phyloP scores from a whole-genome alignment of 2,797 vertebrate species.

The Botia almorhae region DNA sequence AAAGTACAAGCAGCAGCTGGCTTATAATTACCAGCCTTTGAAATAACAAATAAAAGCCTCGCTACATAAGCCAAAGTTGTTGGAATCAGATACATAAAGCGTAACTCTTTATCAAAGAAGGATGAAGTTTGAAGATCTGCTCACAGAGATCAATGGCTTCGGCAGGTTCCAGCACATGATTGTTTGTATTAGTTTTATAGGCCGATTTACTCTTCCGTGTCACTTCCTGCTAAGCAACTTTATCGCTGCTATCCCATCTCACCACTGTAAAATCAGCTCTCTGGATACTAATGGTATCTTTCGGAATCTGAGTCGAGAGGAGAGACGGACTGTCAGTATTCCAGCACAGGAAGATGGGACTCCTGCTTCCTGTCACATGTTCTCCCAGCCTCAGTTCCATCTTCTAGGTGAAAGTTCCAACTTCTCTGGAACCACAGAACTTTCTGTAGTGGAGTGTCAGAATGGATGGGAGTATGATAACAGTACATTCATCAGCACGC shows the following conservation, averaged over 20 bases:
- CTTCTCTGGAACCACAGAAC: constrained; percentile 56
- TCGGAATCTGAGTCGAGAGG: constrained; percentile 77
- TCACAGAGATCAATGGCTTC: constrained; percentile 83
- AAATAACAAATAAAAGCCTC: background rate
- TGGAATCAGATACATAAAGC: background rate
- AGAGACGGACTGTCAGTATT: constrained; percentile 77
- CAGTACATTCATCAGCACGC: constrained; percentile 84
- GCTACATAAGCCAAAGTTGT: background rate
- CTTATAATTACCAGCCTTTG: constrained; percentile 5
- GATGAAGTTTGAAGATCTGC: constrained; percentile 89
- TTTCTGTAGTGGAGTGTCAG: constrained; percentile 71
- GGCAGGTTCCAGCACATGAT: constrained; percentile 85
- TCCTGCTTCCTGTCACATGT: constrained; percentile 85
- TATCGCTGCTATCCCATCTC: constrained; percentile 83
- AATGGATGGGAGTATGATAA: constrained; percentile 88
- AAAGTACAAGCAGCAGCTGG: constrained; percentile 35
- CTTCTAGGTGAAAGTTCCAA: constrained; percentile 64
- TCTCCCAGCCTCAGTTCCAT: constrained; percentile 74
- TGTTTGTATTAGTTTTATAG: constrained; percentile 65
- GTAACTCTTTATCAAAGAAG: constrained; percentile 16
- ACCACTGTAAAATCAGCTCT: constrained; percentile 81
- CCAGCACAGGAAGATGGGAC: constrained; percentile 79
- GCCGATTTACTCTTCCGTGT: constrained; percentile 70
- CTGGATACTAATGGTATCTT: constrained; percentile 66
- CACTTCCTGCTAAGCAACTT: constrained; percentile 90